A percentile compares a stretch with the other conserved stretches of the same genome.
Evolutionary conservation across 2,113 vertebrate species (phyloP).

Genomic region (Pyrgilauda ruficollis): DNA sequence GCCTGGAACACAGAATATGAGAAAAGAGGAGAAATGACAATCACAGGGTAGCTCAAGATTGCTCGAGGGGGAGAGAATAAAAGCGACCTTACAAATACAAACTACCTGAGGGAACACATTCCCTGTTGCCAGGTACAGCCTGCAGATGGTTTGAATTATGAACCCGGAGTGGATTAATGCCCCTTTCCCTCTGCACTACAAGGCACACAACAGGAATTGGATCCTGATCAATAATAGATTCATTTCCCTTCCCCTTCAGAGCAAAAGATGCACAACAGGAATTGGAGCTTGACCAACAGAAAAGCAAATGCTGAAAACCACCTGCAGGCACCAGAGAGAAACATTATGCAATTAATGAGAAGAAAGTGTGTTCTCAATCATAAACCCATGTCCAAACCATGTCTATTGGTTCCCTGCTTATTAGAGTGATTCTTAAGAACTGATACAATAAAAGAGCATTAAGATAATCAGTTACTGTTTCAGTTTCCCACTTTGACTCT

Average conservation of each 20-base stretch:
- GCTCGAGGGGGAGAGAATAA: neutral
- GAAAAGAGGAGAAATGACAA: neutral
- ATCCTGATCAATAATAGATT: conserved; percentile 40
- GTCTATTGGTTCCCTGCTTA: neutral
- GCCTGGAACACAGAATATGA: neutral
- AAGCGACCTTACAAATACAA: neutral
- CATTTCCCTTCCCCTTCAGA: neutral
- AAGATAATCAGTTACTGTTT: neutral
- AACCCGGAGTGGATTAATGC: conserved; percentile 1
- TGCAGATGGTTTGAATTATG: conserved; percentile 21
- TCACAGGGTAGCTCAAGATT: neutral
- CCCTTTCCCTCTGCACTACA: neutral
- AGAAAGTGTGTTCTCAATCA: neutral
- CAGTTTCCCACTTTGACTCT: neutral
- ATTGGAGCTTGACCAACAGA: neutral
- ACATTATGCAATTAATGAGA: neutral
- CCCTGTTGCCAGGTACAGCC: neutral
- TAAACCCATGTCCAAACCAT: neutral
- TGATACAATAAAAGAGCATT: neutral
- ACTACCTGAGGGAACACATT: neutral
- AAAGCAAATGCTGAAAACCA: conserved; percentile 10
- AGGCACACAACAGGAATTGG: conserved; percentile 5
- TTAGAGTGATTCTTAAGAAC: neutral
- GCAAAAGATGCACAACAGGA: conserved; percentile 14
- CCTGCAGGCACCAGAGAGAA: neutral